Evolutionary conservation across 2,797 vertebrate species (phyloP), one percentile per base, ranked within the genome.

Genomic region (Micromesistius poutassou): DNA sequence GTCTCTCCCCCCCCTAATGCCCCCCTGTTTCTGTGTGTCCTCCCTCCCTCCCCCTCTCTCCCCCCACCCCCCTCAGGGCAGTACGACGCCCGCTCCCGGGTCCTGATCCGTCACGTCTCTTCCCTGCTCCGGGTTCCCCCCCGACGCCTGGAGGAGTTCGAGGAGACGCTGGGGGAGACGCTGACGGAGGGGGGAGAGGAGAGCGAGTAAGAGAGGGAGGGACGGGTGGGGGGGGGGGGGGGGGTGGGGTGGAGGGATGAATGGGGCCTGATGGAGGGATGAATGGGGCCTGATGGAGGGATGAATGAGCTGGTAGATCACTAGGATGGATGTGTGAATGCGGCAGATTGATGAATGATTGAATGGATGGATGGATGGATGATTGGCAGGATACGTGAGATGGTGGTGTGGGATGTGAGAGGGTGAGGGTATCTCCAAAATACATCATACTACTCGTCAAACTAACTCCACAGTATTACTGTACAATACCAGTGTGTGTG

Each of bases 71-170:
- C 42, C 16, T 4, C 79, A 99, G 98, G 97, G 13, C 90, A 84
- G 81, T 99, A 99, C 0, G 97, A 99, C 73, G 95, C 98, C 72
- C 94, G 97, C 82, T 92, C 95, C 0, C 94, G 97, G 50, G 96
- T 97, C 28, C 92, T 99, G 50, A 93, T 97, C 75, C 95, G 95
- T 5, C 97, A 94, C 10, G 35, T 98, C 82, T 91, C 89, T 82
- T 94, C 93, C 89, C 90, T 98, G 88, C 93, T 99, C 22, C 92
- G 89, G 7, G 93, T 96, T 71, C 85, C 94, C 1, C 80, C 90
- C 16, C 94, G 90, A 86, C 94, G 95, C 84, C 92, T 98, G 84
- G 95, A 98, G 80, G 84, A 94, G 78, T 95, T 96, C n/a, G 97
- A 99, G 91, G 96, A 95, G 77, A 95, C 94, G 0, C 93, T 99